These are phyloP conservation scores for Aurelia aurita DNA, from an alignment of 30 jellyfish, hydroid and myxozoan species.

Conservation along the genomic window DNA sequence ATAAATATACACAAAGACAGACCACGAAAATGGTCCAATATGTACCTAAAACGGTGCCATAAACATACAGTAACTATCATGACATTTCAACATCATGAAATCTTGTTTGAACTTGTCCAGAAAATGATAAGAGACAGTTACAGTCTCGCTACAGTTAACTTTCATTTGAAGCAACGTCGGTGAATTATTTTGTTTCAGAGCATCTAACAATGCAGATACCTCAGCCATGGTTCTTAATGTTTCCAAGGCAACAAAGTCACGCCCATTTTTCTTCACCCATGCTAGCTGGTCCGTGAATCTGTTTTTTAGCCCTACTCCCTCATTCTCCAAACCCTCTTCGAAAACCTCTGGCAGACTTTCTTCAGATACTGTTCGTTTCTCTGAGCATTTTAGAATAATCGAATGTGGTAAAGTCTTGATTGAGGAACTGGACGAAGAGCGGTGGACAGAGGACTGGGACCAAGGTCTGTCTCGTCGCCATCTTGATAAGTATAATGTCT, in stretches of 20 bases:
- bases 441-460: slow-evolving; percentile 3
- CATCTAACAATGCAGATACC: slow-evolving; percentile 53
- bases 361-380: slow-evolving; percentile 19
- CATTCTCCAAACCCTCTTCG: not conserved
- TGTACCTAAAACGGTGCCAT: slow-evolving; percentile 70
- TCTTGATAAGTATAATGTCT: not conserved
- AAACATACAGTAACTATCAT: slow-evolving; percentile 49
- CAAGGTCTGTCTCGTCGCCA: slow-evolving; percentile 39
- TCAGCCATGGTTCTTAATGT: slow-evolving; percentile 41
- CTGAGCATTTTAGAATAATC: slow-evolving; percentile 33
- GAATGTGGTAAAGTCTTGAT: slow-evolving; percentile 41
- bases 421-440: slow-evolving; percentile 15
- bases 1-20: not conserved
- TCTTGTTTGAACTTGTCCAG: slow-evolving; percentile 64
- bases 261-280: slow-evolving; percentile 65
- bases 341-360: slow-evolving; percentile 16
- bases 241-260: slow-evolving; percentile 74
- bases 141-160: slow-evolving; percentile 45
- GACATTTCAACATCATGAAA: slow-evolving; percentile 72
- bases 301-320: not conserved
- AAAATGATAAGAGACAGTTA: slow-evolving; percentile 65
- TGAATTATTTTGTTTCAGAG: slow-evolving; percentile 24
- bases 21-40: no score
- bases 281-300: slow-evolving; percentile 49
- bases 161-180: slow-evolving; percentile 54